phyloP scores from a whole-genome alignment of 2,888 invertebrate genomes.

The Drosophila robusta region DNA sequence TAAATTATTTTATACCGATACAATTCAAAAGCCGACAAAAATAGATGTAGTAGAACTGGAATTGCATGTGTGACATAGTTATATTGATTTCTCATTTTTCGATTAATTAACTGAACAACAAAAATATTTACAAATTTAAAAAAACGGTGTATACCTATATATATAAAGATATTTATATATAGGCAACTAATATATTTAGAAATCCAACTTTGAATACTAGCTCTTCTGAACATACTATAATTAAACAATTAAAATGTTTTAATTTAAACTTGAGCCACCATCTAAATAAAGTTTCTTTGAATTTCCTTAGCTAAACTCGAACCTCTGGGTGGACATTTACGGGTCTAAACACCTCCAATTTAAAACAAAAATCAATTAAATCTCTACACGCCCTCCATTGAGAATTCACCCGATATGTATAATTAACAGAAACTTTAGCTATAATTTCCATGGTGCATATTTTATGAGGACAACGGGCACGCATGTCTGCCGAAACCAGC shows the following conservation, averaged over 20 bases:
- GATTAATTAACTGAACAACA: background rate
- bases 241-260: background rate
- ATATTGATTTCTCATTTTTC: conserved; percentile 1
- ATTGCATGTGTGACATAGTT: background rate
- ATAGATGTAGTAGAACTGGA: too few species aligned
- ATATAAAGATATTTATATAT: background rate
- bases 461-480: conserved; percentile 39
- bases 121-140: background rate
- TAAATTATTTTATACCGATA: background rate
- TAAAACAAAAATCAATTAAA: conserved; percentile 29
- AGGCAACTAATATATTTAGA: too few species aligned
- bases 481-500: conserved; percentile 23
- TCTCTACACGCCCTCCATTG: background rate
- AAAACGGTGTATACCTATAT: background rate
- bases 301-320: background rate
- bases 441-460: conserved; percentile 36
- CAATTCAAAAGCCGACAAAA: background rate
- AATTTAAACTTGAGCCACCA: background rate
- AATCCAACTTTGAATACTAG: too few species aligned
- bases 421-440: conserved; percentile 32
- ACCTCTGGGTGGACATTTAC: background rate
- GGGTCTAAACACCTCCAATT: conserved; percentile 1
- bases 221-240: background rate
- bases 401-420: background rate
- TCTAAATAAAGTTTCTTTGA: background rate